Base-by-base conservation (phyloP, 2,797 vertebrate genomes). In the Hafferia zeledoni region DNA sequence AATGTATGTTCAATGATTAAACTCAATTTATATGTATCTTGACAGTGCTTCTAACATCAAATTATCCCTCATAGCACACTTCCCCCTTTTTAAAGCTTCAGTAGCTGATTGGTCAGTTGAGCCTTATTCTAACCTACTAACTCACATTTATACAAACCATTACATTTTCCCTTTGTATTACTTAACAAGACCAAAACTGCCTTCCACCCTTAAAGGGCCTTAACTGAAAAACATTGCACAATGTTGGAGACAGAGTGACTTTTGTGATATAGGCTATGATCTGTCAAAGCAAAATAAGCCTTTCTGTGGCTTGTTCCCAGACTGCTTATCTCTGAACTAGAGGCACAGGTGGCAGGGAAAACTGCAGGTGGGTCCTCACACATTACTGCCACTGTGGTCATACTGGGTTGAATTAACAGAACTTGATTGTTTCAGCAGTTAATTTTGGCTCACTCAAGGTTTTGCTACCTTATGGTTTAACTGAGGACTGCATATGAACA, bases 21-120 rank as follows among this genome's bases (percentile, higher is more conserved):
- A 91, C 69, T 81, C 11, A 25, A 86, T 59, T 89, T 91, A 85
- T 85, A 69, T 81, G 47, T 72, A 89, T 87, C 84, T 89, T 86
- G 61, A 28, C 81, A 87, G 68, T 55, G 83, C 33, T 84, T 81
- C 70, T 72, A 37, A 90, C 92, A 70, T 80, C 55, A 87, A 52
- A 83, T 89, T 84, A 55, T 25, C 70, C 61, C 90, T 77, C 87
- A 63, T 17, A 89, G 44, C 4, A 8, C 31, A 46, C 52, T 52
- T 52, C 47, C 33, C 30, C 59, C 74, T 70, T 63, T 61, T 35
- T 53, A 88, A 93, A 81, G 44, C 35, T 72, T 90, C 67, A 65
- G 59, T 22, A 79, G n/a, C 23, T 74, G 43, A 72, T 19, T 0
- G 0, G 50, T 59, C 77, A 87, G 47, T 33, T 70, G 31, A 80